Conservation (phyloP, 2,888 invertebrate species). For the Drosophila kanekoi region DNA sequence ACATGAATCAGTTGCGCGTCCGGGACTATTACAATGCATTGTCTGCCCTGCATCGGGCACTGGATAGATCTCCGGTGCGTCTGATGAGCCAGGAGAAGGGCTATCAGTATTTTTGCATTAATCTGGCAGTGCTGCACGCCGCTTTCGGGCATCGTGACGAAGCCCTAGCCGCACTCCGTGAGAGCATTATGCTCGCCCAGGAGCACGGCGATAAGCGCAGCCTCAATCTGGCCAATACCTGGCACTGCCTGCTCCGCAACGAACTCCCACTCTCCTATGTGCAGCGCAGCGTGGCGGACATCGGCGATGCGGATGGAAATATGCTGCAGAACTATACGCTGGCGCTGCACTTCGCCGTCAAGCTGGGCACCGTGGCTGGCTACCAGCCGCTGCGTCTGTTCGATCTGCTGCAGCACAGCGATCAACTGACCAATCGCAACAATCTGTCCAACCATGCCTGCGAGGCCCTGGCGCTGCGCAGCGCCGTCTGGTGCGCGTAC, state of each 20-base stretch:
- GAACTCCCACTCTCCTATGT: slow-evolving; percentile 64
- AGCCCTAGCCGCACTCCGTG: slow-evolving; percentile 92
- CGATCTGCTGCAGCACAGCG: slow-evolving; percentile 92
- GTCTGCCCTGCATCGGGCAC: slow-evolving; percentile 87
- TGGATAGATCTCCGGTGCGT: slow-evolving; percentile 89
- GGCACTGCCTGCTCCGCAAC: slow-evolving; percentile 88
- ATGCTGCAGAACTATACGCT: slow-evolving; percentile 90
- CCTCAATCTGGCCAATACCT: slow-evolving; percentile 93
- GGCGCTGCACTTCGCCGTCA: slow-evolving; percentile 91
- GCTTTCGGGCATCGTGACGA: slow-evolving; percentile 91
- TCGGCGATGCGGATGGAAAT: slow-evolving; percentile 86
- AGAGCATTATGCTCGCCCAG: slow-evolving; percentile 94
- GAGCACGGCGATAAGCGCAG: slow-evolving; percentile 94
- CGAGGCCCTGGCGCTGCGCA: slow-evolving; percentile 92
- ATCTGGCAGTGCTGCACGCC: slow-evolving; percentile 94
- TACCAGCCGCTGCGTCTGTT: slow-evolving; percentile 85
- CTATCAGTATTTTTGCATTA: slow-evolving; percentile 95
- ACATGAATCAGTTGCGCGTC: slow-evolving; percentile 94
- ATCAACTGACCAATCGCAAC: slow-evolving; percentile 93
- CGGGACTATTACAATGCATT: slow-evolving; percentile 90
- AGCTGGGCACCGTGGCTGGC: slow-evolving; percentile 88
- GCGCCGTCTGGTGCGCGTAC: slow-evolving; percentile 94
- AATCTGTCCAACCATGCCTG: slow-evolving; percentile 93
- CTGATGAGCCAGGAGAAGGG: slow-evolving; percentile 91
- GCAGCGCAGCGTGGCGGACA: slow-evolving; percentile 83